Evolutionary conservation across 2,113 vertebrate genomes (phyloP).

Genomic region (Clarias batrachus): DNA sequence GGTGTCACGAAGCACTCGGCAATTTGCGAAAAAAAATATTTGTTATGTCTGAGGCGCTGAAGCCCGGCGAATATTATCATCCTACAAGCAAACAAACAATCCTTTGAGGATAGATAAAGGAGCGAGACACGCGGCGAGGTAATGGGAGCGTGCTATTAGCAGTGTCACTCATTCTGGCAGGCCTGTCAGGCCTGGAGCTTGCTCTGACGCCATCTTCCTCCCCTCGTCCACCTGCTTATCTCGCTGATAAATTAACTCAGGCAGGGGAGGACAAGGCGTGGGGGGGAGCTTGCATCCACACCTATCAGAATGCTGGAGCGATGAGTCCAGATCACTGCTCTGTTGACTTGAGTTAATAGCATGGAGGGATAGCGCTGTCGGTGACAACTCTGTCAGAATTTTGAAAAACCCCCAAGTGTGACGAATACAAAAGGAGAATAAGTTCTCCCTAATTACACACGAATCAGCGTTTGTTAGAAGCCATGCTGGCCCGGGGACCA

Average conservation of each 20-base stretch:
- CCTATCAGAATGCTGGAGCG: slow-evolving; percentile 70
- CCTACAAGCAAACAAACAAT: slow-evolving; percentile 76
- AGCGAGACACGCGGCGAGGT: slow-evolving; percentile 69
- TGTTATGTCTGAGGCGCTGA: slow-evolving; percentile 69
- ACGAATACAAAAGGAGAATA: slow-evolving; percentile 64
- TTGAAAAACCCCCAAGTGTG: slow-evolving; percentile 59
- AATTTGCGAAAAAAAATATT: slow-evolving; percentile 70
- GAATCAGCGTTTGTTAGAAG: slow-evolving; percentile 63
- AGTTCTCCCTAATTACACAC: slow-evolving; percentile 72
- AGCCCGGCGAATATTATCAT: slow-evolving; percentile 77
- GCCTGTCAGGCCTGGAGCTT: slow-evolving; percentile 76
- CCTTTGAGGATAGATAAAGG: slow-evolving; percentile 76
- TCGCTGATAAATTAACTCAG: slow-evolving; percentile 74
- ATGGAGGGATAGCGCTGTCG: slow-evolving; percentile 58
- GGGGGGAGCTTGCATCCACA: slow-evolving; percentile 59
- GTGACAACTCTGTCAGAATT: slow-evolving; percentile 66
- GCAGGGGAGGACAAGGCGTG: slow-evolving; percentile 62
- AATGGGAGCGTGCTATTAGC: slow-evolving; percentile 82
- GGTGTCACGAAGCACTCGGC: slow-evolving; percentile 55
- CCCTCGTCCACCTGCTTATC: slow-evolving; percentile 86
- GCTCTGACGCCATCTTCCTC: slow-evolving; percentile 72
- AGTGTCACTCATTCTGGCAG: slow-evolving; percentile 86
- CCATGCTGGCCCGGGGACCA: slow-evolving; percentile 50
- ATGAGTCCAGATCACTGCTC: slow-evolving; percentile 70
- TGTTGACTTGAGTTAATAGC: slow-evolving; percentile 66